phyloP scores from a whole-genome alignment of 2,797 vertebrate genomes.

The Pempheris klunzingeri region DNA sequence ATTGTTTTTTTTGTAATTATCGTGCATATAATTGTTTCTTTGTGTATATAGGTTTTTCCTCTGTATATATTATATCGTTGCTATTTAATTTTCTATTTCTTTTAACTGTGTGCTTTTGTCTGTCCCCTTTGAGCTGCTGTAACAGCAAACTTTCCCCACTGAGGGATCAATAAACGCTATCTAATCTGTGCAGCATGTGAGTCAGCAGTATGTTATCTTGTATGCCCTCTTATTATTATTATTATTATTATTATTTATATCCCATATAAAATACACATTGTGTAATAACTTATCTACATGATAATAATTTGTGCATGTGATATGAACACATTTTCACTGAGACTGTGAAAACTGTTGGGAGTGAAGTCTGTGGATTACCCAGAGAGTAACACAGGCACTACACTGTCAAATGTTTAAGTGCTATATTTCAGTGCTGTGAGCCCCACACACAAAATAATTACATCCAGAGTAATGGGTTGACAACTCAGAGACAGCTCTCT shows the following conservation, averaged over 20 bases:
- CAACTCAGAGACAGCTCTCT: not conserved
- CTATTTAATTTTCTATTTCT: too few species aligned
- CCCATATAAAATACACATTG: too few species aligned
- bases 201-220: not conserved
- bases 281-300: not conserved
- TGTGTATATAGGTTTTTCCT: too few species aligned
- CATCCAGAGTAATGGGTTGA: not conserved
- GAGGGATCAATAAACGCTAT: too few species aligned
- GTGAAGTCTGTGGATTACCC: not conserved
- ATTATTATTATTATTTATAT: too few species aligned
- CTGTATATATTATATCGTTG: too few species aligned
- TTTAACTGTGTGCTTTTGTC: too few species aligned
- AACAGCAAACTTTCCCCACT: too few species aligned
- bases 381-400: not conserved
- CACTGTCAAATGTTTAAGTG: not conserved
- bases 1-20: too few species aligned
- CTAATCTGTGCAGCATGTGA: too few species aligned
- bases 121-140: too few species aligned
- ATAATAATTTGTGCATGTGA: not conserved
- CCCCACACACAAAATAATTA: not conserved
- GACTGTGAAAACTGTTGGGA: not conserved
- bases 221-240: not conserved
- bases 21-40: too few species aligned
- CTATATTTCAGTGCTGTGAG: not conserved
- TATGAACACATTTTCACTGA: not conserved